Percentiles rank a stretch among this genome's conserved stretches.
Conservation (phyloP, 2,113 vertebrate species). For the Chloropsis hardwickii region DNA sequence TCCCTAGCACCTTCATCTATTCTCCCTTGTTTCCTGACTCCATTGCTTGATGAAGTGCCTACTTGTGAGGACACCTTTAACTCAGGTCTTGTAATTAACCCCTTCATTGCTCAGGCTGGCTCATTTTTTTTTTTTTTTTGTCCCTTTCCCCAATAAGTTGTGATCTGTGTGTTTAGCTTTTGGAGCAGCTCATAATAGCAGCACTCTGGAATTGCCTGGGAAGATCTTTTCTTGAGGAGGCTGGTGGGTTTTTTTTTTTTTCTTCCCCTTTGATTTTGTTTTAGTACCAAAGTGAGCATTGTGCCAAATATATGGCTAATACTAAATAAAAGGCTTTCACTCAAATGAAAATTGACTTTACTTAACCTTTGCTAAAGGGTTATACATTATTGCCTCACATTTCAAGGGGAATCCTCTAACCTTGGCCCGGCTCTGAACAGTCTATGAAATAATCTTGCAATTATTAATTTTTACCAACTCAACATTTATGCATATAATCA, state of each 20-base stretch:
- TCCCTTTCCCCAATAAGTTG: not conserved
- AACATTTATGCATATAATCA: not conserved
- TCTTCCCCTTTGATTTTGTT: not conserved
- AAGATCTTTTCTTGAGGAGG: not conserved
- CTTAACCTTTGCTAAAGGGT: constrained; percentile 26
- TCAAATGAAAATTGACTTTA: constrained; percentile 31
- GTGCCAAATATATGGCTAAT: not conserved
- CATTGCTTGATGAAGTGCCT: constrained; percentile 86
- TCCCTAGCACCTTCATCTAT: constrained; percentile 89
- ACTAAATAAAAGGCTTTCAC: constrained; percentile 49
- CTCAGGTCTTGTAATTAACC: constrained; percentile 77
- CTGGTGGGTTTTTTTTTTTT: not conserved
- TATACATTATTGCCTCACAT: not conserved
- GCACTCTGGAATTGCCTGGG: not conserved
- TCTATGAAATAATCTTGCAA: not conserved
- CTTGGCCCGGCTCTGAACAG: not conserved
- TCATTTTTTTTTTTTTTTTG: constrained; percentile 3
- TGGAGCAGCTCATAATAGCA: constrained; percentile 1
- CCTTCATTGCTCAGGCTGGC: constrained; percentile 62
- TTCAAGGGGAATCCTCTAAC: not conserved
- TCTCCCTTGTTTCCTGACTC: constrained; percentile 88
- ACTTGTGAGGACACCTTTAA: constrained; percentile 78
- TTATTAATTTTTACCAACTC: not conserved
- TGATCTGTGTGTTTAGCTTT: constrained; percentile 35
- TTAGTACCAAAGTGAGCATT: not conserved